A percentile compares a stretch with the other conserved stretches of the same genome.
These are phyloP conservation scores for Antennarius striatus DNA, from an alignment of 2,113 vertebrate species.

Conservation along the genomic window DNA sequence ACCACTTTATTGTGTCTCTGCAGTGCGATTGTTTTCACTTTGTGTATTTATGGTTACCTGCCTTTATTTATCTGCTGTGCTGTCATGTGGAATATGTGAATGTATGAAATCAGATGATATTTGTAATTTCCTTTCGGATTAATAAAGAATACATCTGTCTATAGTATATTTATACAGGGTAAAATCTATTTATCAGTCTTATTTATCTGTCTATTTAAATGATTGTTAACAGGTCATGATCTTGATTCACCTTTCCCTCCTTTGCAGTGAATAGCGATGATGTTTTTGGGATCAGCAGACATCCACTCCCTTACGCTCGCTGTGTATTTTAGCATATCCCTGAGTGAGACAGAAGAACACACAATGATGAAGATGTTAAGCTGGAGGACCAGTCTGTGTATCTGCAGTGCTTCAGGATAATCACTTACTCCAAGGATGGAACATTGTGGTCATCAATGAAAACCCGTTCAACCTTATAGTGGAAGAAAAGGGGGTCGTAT, in stretches of 20 bases:
- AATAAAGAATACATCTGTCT: too few relatives aligned
- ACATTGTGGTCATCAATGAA: conserved; percentile 96
- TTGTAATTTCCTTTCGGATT: too few relatives aligned
- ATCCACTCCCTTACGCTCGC: conserved; percentile 87
- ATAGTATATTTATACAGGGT: too few relatives aligned
- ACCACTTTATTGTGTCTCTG: too few relatives aligned
- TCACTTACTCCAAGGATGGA: conserved; percentile 87
- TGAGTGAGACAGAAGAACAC: conserved; percentile 54
- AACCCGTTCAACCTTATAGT: conserved; percentile 88
- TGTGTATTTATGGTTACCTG: too few relatives aligned
- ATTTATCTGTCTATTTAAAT: not conserved
- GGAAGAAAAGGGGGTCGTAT: conserved; percentile 91
- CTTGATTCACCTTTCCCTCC: conserved; percentile 90
- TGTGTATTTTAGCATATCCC: conserved; percentile 91
- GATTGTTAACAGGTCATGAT: not conserved
- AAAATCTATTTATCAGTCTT: too few relatives aligned
- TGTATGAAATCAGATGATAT: too few relatives aligned
- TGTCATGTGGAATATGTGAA: too few relatives aligned
- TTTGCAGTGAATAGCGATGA: conserved; percentile 93
- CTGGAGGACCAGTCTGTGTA: too few relatives aligned
- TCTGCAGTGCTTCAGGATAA: too few relatives aligned
- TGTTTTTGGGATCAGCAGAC: conserved; percentile 83
- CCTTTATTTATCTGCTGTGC: too few relatives aligned
- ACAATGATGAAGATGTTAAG: not conserved
- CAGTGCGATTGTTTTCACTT: too few relatives aligned